phyloP scores from a whole-genome alignment of 2,113 vertebrate species.

The Gnathonemus echidnorhynchus region DNA sequence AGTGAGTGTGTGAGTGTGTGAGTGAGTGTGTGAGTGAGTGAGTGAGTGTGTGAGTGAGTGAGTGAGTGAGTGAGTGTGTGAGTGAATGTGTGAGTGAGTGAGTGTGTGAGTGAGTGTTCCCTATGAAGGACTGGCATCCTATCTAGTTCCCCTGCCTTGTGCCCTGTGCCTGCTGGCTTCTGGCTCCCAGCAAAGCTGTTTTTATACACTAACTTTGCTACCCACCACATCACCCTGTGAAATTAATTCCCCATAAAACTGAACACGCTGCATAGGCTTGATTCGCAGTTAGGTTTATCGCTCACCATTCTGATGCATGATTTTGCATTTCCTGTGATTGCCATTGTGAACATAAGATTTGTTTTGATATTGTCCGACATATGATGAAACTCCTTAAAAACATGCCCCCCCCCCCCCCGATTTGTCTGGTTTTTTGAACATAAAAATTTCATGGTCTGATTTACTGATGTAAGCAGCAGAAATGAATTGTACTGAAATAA shows the following conservation, averaged over 20 bases:
- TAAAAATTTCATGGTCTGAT: neutral
- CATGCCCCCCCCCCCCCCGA: neutral
- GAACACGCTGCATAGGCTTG: neutral
- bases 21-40: neutral
- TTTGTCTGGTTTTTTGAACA: neutral
- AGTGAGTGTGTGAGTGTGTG: neutral
- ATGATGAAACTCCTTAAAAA: neutral
- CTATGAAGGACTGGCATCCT: neutral
- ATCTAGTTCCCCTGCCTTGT: neutral
- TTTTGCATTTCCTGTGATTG: neutral
- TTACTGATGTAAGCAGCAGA: neutral
- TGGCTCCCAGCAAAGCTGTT: neutral
- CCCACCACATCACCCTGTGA: neutral
- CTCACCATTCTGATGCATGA: neutral
- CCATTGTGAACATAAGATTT: neutral
- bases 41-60: neutral
- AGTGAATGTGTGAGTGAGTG: too few relatives aligned
- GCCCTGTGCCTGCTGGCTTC: neutral
- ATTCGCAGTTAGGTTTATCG: neutral
- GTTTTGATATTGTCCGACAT: neutral
- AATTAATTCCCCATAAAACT: neutral
- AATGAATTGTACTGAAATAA: neutral
- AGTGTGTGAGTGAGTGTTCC: too few relatives aligned
- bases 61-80: neutral
- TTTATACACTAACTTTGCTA: neutral